phyloP scores from a whole-genome alignment of 1,140 invertebrate genomes.

The Papilio machaon region DNA sequence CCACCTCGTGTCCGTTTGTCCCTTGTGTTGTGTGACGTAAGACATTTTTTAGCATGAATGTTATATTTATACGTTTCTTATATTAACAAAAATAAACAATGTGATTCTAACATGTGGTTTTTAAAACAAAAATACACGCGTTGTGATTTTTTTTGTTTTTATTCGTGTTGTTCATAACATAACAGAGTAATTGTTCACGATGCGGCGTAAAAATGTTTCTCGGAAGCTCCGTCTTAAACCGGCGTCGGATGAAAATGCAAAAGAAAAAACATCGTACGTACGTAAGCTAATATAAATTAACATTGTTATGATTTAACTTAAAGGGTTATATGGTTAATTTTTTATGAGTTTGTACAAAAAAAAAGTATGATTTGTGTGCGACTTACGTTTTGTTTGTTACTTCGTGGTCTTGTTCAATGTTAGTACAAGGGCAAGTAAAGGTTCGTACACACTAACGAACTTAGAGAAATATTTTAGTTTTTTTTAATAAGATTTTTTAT shows the following conservation, averaged over 20 bases:
- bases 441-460: neutral
- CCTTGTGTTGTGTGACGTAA: constrained; percentile 27
- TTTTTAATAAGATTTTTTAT: too few species aligned
- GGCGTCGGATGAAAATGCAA: neutral
- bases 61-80: neutral
- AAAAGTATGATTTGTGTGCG: neutral
- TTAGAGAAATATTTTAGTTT: neutral
- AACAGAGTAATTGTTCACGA: neutral
- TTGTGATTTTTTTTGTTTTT: constrained; percentile 1
- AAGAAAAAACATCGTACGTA: constrained; percentile 33
- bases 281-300: constrained; percentile 26
- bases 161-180: neutral
- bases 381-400: constrained; percentile 20
- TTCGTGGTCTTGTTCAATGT: constrained; percentile 3
- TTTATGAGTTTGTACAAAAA: constrained; percentile 8
- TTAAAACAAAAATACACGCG: neutral
- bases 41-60: constrained; percentile 4
- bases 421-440: constrained; percentile 29
- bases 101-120: neutral
- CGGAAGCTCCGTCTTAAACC: constrained; percentile 6
- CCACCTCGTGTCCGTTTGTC: neutral
- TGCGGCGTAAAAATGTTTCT: constrained; percentile 37
- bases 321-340: constrained; percentile 25
- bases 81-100: constrained; percentile 18
- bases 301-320: neutral